A percentile compares a stretch with the other conserved stretches of the same genome.
Evolutionary conservation across 2,113 vertebrate genomes (phyloP).

Genomic region (Pteruthius melanotis): DNA sequence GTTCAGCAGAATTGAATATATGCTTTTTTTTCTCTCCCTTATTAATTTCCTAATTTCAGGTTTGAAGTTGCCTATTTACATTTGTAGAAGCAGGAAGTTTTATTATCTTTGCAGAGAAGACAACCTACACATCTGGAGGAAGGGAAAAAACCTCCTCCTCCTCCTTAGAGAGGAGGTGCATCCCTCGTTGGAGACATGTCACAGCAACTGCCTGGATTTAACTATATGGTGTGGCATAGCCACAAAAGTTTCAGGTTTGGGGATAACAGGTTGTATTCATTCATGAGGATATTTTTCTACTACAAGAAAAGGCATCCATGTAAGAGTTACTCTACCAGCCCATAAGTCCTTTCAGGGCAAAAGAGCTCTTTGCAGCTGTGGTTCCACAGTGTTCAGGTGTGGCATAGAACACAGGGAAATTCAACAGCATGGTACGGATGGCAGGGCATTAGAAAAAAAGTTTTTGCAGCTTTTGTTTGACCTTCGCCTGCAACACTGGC

Average conservation of each 20-base stretch:
- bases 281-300: not conserved
- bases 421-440: not conserved
- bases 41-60: not conserved
- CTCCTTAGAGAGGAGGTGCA: not conserved
- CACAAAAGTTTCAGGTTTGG: not conserved
- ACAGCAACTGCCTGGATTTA: not conserved
- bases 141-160: not conserved
- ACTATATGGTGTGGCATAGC: rapidly evolving
- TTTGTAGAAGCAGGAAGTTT: not conserved
- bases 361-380: not conserved
- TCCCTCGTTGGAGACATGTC: not conserved
- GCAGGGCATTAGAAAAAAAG: not conserved
- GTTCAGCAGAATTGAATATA: not conserved
- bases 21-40: not conserved
- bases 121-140: not conserved
- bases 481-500: not conserved
- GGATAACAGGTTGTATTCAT: not conserved
- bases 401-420: not conserved
- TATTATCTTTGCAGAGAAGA: not conserved
- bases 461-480: not conserved
- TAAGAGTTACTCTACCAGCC: not conserved
- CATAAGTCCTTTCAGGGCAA: not conserved
- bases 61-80: not conserved
- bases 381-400: not conserved
- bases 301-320: not conserved